phyloP scores from a whole-genome alignment of 2,797 vertebrate species.

The Taeniopygia guttata region DNA sequence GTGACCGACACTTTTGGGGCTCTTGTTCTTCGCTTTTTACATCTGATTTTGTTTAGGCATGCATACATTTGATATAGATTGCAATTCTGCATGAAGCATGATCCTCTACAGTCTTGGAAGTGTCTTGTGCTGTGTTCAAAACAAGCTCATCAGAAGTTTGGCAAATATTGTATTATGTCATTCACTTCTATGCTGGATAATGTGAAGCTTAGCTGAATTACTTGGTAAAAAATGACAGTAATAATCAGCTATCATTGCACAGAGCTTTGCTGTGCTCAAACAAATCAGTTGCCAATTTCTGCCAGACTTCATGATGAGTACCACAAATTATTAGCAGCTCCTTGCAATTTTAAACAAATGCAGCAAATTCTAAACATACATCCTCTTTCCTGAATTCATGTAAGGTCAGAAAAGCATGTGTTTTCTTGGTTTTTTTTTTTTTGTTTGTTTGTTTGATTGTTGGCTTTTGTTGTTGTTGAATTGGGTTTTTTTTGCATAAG shows the following conservation, averaged over 20 bases:
- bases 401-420: background rate
- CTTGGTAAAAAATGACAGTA: conserved; percentile 18
- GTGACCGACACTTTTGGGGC: background rate
- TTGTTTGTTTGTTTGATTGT: background rate
- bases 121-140: background rate
- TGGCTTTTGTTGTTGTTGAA: background rate
- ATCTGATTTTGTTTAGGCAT: background rate
- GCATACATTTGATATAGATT: background rate
- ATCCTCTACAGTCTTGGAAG: background rate
- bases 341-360: background rate
- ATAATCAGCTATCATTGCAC: background rate
- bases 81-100: background rate
- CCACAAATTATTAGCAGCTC: background rate
- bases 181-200: background rate
- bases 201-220: conserved; percentile 21
- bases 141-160: background rate
- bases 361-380: background rate
- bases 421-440: background rate
- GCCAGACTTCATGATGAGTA: background rate
- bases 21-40: background rate
- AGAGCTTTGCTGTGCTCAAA: conserved; percentile 8
- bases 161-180: background rate
- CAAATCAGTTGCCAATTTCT: conserved; percentile 8
- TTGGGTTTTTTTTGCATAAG: background rate
- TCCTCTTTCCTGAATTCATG: background rate